Conservation (phyloP, 2,113 vertebrate genomes). For the Microtus pennsylvanicus region DNA sequence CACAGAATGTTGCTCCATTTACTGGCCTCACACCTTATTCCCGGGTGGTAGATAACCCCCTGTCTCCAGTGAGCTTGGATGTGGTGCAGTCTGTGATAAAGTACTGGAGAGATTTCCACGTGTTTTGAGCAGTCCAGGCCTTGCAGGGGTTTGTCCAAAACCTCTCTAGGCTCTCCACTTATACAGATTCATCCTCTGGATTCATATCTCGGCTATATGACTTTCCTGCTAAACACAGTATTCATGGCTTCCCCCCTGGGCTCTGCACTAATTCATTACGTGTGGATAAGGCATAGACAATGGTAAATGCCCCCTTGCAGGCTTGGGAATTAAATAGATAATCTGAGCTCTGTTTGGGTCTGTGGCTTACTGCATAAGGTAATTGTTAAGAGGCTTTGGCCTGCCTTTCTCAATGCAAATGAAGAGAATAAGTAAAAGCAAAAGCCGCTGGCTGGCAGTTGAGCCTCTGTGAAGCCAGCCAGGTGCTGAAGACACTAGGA, state of each 20-base stretch:
- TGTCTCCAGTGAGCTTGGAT: background rate
- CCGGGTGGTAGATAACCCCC: background rate
- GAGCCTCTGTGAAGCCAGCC: conserved; percentile 1
- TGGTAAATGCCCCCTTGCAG: conserved; percentile 70
- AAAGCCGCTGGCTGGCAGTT: background rate
- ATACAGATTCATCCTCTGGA: conserved; percentile 42
- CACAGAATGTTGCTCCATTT: accelerated
- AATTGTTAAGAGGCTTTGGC: conserved; percentile 68
- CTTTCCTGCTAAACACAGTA: conserved; percentile 57
- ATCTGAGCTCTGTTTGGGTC: conserved; percentile 66
- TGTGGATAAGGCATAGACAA: conserved; percentile 70
- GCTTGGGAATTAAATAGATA: conserved; percentile 74
- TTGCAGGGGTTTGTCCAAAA: background rate
- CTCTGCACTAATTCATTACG: conserved; percentile 70
- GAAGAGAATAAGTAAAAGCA: conserved; percentile 52
- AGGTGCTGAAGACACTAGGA: background rate
- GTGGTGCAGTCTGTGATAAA: background rate
- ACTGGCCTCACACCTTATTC: background rate
- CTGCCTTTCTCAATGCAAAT: conserved; percentile 67
- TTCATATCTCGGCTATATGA: background rate
- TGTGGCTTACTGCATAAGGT: conserved; percentile 54
- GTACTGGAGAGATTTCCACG: background rate
- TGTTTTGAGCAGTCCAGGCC: background rate
- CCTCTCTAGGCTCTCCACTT: background rate
- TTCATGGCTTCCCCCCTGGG: conserved; percentile 9